phyloP scores from a whole-genome alignment of 2,888 invertebrate species.

The Eilema griseolum region DNA sequence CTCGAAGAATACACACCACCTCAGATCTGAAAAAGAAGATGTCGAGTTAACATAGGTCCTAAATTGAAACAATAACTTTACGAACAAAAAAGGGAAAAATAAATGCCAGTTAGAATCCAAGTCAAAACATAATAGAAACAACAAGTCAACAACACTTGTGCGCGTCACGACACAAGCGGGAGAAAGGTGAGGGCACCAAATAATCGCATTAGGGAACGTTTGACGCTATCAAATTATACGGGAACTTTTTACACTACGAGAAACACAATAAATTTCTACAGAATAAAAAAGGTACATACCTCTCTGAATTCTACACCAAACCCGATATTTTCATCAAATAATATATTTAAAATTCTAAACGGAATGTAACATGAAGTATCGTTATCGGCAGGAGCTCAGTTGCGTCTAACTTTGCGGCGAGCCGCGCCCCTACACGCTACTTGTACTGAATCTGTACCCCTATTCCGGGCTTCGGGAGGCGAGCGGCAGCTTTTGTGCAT shows the following conservation, averaged over 20 bases:
- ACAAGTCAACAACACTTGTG: slow-evolving; percentile 81
- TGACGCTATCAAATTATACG: slow-evolving; percentile 74
- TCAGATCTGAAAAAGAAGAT: slow-evolving; percentile 65
- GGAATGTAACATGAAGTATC: slow-evolving; percentile 72
- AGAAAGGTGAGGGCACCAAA: slow-evolving; percentile 68
- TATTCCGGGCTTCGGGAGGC: slow-evolving; percentile 84
- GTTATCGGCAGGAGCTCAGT: slow-evolving; percentile 82
- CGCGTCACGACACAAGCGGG: slow-evolving; percentile 66
- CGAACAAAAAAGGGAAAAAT: slow-evolving; percentile 45
- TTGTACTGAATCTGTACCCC: slow-evolving; percentile 87
- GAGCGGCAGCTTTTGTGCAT: slow-evolving; percentile 49
- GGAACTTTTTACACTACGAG: slow-evolving; percentile 51
- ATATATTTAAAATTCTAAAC: slow-evolving; percentile 63
- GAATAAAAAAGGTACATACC: slow-evolving; percentile 65
- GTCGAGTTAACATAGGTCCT: slow-evolving; percentile 38
- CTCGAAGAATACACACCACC: slow-evolving; percentile 19
- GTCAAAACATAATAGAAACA: slow-evolving; percentile 78
- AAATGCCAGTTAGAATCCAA: slow-evolving; percentile 63
- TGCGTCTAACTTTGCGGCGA: slow-evolving; percentile 87
- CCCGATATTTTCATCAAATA: slow-evolving; percentile 44
- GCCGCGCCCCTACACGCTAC: slow-evolving; percentile 87
- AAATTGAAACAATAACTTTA: slow-evolving; percentile 40
- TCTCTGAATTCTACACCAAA: slow-evolving; percentile 34
- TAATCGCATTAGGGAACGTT: slow-evolving; percentile 74
- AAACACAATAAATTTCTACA: slow-evolving; percentile 31